Evolutionary conservation across 1,140 invertebrate genomes (phyloP).

Genomic region (Trichonephila inaurata): DNA sequence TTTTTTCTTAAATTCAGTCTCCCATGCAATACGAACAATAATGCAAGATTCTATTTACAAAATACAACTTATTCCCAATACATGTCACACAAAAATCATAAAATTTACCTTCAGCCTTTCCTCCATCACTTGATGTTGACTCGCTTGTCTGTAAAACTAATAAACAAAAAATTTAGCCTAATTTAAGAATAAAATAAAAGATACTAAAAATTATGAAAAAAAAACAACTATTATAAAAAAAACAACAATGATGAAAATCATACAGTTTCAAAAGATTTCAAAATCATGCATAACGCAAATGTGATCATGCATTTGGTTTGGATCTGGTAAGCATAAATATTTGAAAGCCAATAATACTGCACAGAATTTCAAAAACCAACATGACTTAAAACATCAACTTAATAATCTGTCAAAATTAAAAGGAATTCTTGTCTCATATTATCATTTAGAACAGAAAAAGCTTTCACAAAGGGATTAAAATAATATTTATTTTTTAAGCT

Average conservation of each 20-base stretch:
- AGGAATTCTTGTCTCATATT: not conserved
- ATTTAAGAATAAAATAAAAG: slow-evolving; percentile 11
- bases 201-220: not conserved
- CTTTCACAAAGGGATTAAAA: too few species aligned
- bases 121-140: not conserved
- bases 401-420: not conserved
- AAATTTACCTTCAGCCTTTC: not conserved
- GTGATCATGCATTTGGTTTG: not conserved
- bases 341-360: not conserved
- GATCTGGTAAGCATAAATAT: not conserved
- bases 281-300: not conserved
- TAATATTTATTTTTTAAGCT: too few species aligned
- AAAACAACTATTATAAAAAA: not conserved
- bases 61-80: not conserved
- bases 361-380: not conserved
- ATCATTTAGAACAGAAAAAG: not conserved
- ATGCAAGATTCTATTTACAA: not conserved
- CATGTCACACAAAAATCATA: not conserved
- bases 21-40: not conserved
- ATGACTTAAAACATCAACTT: not conserved
- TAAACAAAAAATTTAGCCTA: slow-evolving; percentile 1
- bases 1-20: not conserved
- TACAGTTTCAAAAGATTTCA: not conserved
- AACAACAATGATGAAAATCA: not conserved
- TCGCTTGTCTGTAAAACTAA: slow-evolving; percentile 18